Percentiles rank a stretch among this genome's conserved stretches.
Conservation (phyloP, 2,888 invertebrate species). For the Physocephala rufipes region DNA sequence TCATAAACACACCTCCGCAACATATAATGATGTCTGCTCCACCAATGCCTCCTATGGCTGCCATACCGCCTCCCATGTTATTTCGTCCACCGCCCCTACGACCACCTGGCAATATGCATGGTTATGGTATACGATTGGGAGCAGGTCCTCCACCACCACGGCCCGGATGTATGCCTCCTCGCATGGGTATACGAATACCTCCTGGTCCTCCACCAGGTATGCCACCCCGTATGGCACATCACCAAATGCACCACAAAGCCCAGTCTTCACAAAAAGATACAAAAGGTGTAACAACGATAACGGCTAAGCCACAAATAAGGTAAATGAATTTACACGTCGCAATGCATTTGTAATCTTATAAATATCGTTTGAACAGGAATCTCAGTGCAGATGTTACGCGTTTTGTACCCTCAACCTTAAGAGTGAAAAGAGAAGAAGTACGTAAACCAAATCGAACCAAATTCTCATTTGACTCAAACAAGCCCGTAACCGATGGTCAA, state of each 20-base stretch:
- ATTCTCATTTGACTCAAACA: constrained; percentile 68
- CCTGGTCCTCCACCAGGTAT: constrained; percentile 75
- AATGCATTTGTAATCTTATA: neutral
- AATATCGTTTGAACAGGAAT: constrained; percentile 67
- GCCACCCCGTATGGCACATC: constrained; percentile 68
- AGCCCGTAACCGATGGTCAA: constrained; percentile 55
- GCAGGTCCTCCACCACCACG: constrained; percentile 68
- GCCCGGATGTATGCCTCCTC: constrained; percentile 71
- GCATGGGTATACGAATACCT: constrained; percentile 70
- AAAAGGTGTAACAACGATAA: constrained; percentile 83
- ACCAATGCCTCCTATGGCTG: constrained; percentile 63
- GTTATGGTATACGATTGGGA: constrained; percentile 61
- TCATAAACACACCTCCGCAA: constrained; percentile 45
- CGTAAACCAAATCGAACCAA: constrained; percentile 67
- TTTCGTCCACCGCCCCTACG: constrained; percentile 71
- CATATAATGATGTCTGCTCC: constrained; percentile 57
- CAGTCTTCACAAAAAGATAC: constrained; percentile 78
- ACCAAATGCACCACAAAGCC: constrained; percentile 53
- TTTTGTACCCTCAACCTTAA: constrained; percentile 91
- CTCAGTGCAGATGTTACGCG: constrained; percentile 93
- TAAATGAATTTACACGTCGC: constrained; percentile 36
- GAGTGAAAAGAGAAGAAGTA: constrained; percentile 88
- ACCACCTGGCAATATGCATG: constrained; percentile 63
- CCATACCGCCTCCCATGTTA: constrained; percentile 67
- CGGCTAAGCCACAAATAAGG: constrained; percentile 96